phyloP scores from a whole-genome alignment of 1,140 invertebrate genomes.

The Arctopsyche grandis region DNA sequence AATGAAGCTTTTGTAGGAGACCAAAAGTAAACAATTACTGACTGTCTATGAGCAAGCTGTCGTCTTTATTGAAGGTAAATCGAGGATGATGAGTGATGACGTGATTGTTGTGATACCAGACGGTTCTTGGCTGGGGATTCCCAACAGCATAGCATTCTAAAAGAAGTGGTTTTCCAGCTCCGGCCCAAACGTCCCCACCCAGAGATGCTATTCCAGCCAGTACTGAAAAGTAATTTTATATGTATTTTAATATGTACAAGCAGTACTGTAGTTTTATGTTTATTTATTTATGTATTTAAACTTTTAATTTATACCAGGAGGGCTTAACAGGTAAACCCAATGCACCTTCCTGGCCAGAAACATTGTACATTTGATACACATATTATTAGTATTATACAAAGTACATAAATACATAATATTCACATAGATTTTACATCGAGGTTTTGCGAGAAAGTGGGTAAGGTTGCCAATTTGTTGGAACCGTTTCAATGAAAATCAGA shows the following conservation, averaged over 20 bases:
- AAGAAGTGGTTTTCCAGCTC: slow-evolving; percentile 60
- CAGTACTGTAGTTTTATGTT: not conserved
- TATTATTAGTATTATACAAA: too few relatives aligned
- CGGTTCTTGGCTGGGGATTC: slow-evolving; percentile 71
- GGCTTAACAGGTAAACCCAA: too few relatives aligned
- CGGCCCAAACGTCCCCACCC: slow-evolving; percentile 60
- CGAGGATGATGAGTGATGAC: slow-evolving; percentile 72
- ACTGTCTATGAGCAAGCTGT: slow-evolving; percentile 72
- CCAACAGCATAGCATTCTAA: slow-evolving; percentile 72
- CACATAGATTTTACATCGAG: too few relatives aligned
- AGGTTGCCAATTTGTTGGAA: too few relatives aligned
- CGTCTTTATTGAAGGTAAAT: slow-evolving; percentile 70
- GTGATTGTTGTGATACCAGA: slow-evolving; percentile 72
- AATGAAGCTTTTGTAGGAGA: not conserved
- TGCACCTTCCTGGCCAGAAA: too few relatives aligned
- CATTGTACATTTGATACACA: too few relatives aligned
- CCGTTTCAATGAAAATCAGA: too few relatives aligned
- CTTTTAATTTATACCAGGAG: too few relatives aligned
- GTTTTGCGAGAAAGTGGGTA: too few relatives aligned
- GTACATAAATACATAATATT: too few relatives aligned
- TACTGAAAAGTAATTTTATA: slow-evolving; percentile 56
- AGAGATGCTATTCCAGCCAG: slow-evolving; percentile 64
- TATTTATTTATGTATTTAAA: too few relatives aligned
- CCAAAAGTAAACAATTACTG: slow-evolving; percentile 52
- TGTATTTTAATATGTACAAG: not conserved